Evolutionary conservation across 2,113 vertebrate genomes (phyloP).

Genomic region (Neopipo cinnamomea): DNA sequence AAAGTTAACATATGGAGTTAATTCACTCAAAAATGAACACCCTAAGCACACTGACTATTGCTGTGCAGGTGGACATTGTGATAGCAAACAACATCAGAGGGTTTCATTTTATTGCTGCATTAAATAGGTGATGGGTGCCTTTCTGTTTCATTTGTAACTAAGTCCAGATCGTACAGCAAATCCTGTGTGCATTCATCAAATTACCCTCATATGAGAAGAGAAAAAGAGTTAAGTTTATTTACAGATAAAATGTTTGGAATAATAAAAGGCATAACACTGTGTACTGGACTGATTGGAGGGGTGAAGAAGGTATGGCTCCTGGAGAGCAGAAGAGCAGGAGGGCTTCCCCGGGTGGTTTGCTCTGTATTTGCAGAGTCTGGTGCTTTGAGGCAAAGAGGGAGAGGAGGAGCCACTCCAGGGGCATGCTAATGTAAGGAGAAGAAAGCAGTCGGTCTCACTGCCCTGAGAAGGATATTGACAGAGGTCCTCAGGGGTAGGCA

Average conservation of each 20-base stretch:
- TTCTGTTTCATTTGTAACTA: neutral
- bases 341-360: neutral
- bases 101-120: neutral
- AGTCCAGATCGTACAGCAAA: neutral
- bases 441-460: neutral
- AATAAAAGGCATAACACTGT: neutral
- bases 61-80: neutral
- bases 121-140: neutral
- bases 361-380: neutral
- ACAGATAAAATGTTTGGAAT: neutral
- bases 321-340: neutral
- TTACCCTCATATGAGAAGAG: neutral
- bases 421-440: neutral
- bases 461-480: neutral
- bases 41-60: neutral
- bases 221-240: neutral
- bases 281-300: neutral
- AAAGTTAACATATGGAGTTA: neutral
- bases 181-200: neutral
- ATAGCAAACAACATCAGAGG: neutral
- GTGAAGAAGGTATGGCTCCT: neutral
- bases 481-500: neutral
- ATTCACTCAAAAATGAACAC: neutral
- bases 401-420: neutral
- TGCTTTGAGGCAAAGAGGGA: neutral